Evolutionary conservation across 1,140 invertebrate species (phyloP).

Genomic region (Calephelis virginiensis): DNA sequence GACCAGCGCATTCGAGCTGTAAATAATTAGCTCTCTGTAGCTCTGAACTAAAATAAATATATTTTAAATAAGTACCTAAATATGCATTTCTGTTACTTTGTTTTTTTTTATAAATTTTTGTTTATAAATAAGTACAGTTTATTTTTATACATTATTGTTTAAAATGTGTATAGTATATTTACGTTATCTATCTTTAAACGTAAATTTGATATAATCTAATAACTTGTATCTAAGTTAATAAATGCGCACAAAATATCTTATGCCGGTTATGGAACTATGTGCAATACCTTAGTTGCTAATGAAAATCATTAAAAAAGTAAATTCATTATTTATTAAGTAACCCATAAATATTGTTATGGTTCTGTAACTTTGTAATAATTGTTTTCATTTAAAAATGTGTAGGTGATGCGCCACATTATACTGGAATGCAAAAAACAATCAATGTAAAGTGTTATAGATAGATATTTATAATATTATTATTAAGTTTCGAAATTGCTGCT

Average conservation of each 20-base stretch:
- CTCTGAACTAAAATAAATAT: too few relatives aligned
- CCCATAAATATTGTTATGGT: conserved; percentile 10
- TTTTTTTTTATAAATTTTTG: too few relatives aligned
- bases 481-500: conserved; percentile 11
- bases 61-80: too few relatives aligned
- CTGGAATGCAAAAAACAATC: conserved; percentile 5
- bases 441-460: conserved; percentile 14
- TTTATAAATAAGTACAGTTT: too few relatives aligned
- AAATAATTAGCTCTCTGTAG: too few relatives aligned
- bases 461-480: conserved; percentile 11
- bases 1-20: too few relatives aligned
- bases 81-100: too few relatives aligned
- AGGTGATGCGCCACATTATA: conserved; percentile 10
- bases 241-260: conserved; percentile 11
- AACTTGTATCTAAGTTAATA: neutral
- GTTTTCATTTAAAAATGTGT: conserved; percentile 2
- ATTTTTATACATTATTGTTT: too few relatives aligned
- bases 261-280: conserved; percentile 6
- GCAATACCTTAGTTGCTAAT: conserved; percentile 12
- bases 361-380: neutral
- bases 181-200: neutral
- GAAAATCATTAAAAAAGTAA: neutral
- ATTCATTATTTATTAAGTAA: conserved; percentile 2
- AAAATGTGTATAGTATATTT: too few relatives aligned
- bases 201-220: conserved; percentile 7